phyloP scores from a whole-genome alignment of 2,113 vertebrate species.

The Thryonomys swinderianus region DNA sequence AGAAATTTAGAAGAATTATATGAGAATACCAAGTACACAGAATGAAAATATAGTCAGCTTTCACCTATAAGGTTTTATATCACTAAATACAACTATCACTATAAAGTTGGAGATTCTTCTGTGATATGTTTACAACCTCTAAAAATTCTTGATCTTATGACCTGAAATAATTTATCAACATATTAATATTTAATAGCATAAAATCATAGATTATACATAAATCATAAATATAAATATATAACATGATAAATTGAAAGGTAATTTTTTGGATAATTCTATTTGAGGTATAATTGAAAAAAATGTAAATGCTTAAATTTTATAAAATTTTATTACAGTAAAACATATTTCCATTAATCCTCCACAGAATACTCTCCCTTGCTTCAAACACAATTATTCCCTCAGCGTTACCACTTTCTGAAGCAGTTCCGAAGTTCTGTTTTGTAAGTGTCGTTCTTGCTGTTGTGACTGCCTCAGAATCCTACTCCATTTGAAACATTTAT shows the following conservation, averaged over 20 bases:
- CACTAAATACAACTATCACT: background rate
- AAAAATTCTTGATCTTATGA: constrained; percentile 16
- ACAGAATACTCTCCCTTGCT: background rate
- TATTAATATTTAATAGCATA: background rate
- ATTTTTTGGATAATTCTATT: background rate
- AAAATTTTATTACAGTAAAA: background rate
- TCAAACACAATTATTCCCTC: background rate
- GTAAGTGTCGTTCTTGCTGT: background rate
- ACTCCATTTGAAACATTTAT: background rate
- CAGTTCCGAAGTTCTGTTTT: background rate
- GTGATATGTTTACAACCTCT: background rate
- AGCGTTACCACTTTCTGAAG: background rate
- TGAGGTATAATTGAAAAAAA: background rate
- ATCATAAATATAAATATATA: background rate
- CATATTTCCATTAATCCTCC: background rate
- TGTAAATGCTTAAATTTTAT: background rate
- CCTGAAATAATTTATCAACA: background rate
- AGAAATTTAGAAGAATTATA: background rate
- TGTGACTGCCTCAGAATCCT: background rate
- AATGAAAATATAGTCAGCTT: constrained; percentile 17
- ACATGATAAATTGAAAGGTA: background rate
- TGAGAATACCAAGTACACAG: background rate
- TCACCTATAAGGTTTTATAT: background rate
- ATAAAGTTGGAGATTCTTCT: background rate
- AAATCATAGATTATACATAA: background rate